Conservation (phyloP, 2,113 vertebrate species). For the Ceyx margarethae region DNA sequence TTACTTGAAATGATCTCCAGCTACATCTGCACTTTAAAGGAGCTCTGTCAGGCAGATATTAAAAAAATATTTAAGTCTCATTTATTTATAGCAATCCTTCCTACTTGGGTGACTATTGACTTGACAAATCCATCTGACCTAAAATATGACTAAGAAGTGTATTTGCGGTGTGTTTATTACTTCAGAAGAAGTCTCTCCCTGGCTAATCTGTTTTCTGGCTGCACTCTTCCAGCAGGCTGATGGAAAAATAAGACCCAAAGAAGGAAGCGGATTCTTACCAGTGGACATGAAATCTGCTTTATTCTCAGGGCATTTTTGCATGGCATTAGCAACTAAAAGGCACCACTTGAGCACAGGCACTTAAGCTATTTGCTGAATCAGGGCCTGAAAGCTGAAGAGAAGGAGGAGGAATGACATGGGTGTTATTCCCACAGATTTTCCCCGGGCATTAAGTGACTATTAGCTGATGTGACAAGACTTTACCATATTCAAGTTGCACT, state of each 20-base stretch:
- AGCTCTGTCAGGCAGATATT: background rate
- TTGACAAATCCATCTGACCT: constrained; percentile 43
- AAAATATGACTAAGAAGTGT: constrained; percentile 13
- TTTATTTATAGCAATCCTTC: constrained; percentile 47
- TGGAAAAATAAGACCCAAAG: constrained; percentile 26
- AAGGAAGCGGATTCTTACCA: constrained; percentile 22
- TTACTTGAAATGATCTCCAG: background rate
- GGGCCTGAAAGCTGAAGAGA: background rate
- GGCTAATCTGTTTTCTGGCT: constrained; percentile 22
- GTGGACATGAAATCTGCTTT: background rate
- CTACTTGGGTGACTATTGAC: background rate
- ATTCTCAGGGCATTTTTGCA: constrained; percentile 10
- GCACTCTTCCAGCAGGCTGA: constrained; percentile 11
- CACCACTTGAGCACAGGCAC: background rate
- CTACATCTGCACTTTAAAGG: background rate
- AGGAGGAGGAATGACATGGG: background rate
- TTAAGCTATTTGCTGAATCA: constrained; percentile 39
- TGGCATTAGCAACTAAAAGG: constrained; percentile 47
- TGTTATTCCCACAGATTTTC: constrained; percentile 14
- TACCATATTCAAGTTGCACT: background rate
- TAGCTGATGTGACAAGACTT: background rate
- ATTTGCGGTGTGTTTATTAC: background rate
- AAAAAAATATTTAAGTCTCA: constrained; percentile 14
- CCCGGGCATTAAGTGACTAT: background rate
- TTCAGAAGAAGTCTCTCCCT: background rate